Evolutionary conservation across 2,113 vertebrate species (phyloP), one percentile per base, ranked within the genome.

Genomic region (Chrysochloris asiatica): DNA sequence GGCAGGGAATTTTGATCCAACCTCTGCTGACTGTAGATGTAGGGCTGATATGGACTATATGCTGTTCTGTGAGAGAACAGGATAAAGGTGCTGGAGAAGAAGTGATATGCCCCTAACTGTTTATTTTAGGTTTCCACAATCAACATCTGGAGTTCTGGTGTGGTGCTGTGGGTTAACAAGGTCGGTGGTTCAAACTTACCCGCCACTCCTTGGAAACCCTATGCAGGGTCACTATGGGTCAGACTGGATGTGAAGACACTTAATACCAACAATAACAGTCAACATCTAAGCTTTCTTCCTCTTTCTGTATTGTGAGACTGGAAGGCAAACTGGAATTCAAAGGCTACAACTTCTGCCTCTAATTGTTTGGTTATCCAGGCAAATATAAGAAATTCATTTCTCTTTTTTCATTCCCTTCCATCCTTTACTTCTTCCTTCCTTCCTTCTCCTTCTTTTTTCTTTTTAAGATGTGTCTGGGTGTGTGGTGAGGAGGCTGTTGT

Each of bases 271-370:
- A n/a, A n/a, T 56, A 16, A 56, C 54, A 56, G 54, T 84, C 59
- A 92, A 16, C 43, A 47, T 61, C n/a, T 33, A 80, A 71, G 50
- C 30, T 30, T 73, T 90, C 59, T 8, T 83, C 30, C 47, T 88
- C 7, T 69, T 71, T 8, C 5, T 87, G 59, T n/a, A 33, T 72
- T 89, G 24, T 86, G n/a, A 93, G n/a, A 93, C 26, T 81, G 47
- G 65, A 86, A 36, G 28, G 24, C 14, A 89, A 93, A 84, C 24
- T 72, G 28, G 45, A 89, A 91, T 9, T 52, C 50, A 19, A 43
- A 76, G 73, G 50, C 54, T 63, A 86, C 78, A 38, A 19, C 12
- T 8, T 82, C 52, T 10, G 21, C 30, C 56, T 22, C 10, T 50
- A 86, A 67, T 72, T 83, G 52, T 43, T 77, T 73, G 73, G 81